phyloP scores from a whole-genome alignment of 2,888 invertebrate species.

The Junonia oenone region DNA sequence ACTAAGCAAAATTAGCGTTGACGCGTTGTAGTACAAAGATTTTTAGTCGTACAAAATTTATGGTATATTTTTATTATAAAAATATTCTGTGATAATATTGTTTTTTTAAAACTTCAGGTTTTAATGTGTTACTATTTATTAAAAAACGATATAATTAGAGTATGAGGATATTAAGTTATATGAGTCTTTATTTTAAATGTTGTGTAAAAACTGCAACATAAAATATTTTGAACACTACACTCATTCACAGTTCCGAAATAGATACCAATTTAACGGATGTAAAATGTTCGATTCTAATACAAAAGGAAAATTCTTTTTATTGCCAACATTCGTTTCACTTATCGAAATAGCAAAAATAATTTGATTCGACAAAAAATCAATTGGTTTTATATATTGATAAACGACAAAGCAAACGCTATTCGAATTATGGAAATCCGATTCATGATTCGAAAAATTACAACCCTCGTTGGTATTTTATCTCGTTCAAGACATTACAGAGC shows the following conservation, averaged over 20 bases:
- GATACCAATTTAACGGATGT: neutral
- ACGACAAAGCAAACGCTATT: constrained; percentile 46
- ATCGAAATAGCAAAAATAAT: neutral
- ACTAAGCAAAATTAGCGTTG: no score
- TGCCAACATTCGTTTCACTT: neutral
- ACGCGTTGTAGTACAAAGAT: no score
- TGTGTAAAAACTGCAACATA: no score
- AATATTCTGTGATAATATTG: no score
- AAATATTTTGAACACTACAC: no score
- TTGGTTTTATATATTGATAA: constrained; percentile 20
- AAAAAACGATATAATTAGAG: no score
- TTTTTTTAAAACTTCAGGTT: no score
- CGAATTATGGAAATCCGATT: constrained; percentile 49
- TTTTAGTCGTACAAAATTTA: no score
- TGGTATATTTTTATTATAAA: no score
- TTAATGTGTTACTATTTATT: no score
- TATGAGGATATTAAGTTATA: no score
- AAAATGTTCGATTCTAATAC: neutral
- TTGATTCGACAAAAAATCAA: constrained; percentile 5
- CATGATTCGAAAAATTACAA: constrained; percentile 60
- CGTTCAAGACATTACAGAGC: constrained; percentile 51
- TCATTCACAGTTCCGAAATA: neutral
- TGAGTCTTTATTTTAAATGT: no score
- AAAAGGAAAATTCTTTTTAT: neutral
- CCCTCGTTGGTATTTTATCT: constrained; percentile 60